Percentiles rank a stretch among this genome's conserved stretches.
Conservation (phyloP, 2,888 invertebrate genomes). For the Thecophora atra region DNA sequence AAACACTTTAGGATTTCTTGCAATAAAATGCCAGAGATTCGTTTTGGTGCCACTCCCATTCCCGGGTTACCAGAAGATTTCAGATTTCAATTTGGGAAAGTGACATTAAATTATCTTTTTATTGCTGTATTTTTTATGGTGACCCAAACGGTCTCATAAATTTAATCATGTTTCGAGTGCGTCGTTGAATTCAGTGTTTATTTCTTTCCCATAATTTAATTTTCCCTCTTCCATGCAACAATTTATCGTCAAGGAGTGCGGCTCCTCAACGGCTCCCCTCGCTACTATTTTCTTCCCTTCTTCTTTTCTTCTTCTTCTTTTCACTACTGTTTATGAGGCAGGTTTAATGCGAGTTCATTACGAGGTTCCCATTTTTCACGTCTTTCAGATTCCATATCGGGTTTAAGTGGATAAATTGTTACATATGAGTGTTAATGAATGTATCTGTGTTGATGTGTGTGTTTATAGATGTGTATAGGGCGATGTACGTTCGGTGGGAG, state of each 20-base stretch:
- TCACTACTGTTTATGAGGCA: too few species aligned
- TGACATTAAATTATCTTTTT: constrained; percentile 35
- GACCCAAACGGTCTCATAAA: constrained; percentile 39
- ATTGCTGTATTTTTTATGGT: background rate
- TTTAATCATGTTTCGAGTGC: constrained; percentile 28
- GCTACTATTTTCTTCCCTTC: background rate
- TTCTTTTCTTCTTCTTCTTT: constrained; percentile 23
- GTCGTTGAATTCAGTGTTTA: background rate
- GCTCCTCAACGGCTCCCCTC: too few species aligned
- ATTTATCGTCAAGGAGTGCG: background rate
- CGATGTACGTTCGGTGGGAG: background rate
- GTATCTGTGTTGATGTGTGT: too few species aligned
- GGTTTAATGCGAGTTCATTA: constrained; percentile 42
- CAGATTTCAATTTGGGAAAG: constrained; percentile 41
- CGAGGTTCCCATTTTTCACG: constrained; percentile 36
- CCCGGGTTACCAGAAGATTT: background rate
- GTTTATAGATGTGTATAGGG: background rate
- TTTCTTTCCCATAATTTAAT: background rate
- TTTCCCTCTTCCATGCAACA: background rate
- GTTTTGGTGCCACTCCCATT: too few species aligned
- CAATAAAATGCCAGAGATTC: too few species aligned
- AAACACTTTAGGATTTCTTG: too few species aligned
- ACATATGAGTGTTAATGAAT: too few species aligned
- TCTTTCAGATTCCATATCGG: constrained; percentile 18
- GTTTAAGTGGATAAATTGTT: background rate